These are phyloP conservation scores for Dryomyza anilis DNA, from an alignment of 2,888 invertebrate genomes.

Conservation along the genomic window DNA sequence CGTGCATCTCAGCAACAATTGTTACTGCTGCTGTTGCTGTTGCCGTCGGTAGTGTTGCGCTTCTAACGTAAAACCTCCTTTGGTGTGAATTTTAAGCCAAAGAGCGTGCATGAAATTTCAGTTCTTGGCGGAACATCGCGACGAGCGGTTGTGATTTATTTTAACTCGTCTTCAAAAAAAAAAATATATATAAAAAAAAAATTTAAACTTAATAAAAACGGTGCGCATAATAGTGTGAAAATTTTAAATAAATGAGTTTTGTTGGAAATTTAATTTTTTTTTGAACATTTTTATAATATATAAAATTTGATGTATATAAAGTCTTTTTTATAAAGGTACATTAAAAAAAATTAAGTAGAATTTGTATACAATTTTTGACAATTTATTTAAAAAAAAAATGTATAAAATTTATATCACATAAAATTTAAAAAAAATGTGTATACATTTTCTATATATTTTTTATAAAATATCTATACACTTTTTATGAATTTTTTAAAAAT, in stretches of 20 bases:
- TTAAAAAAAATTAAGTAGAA: no score
- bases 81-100: slow-evolving; percentile 49
- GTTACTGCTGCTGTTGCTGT: slow-evolving; percentile 4
- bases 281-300: not conserved
- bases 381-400: not conserved
- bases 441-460: no score
- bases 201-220: not conserved
- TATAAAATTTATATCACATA: no score
- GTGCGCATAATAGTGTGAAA: not conserved
- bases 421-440: no score
- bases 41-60: no score
- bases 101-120: slow-evolving; percentile 51
- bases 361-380: not conserved
- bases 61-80: not conserved
- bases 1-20: slow-evolving; percentile 21
- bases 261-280: not conserved
- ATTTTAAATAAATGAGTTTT: no score
- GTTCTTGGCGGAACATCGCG: slow-evolving; percentile 51
- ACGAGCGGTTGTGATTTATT: slow-evolving; percentile 50
- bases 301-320: no score
- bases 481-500: no score
- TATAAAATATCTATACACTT: no score
- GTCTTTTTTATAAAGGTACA: no score
- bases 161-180: no score
- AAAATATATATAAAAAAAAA: not conserved